These are phyloP conservation scores for Zygogramma bicolorata DNA, from an alignment of 2,888 invertebrate species.

Conservation along the genomic window DNA sequence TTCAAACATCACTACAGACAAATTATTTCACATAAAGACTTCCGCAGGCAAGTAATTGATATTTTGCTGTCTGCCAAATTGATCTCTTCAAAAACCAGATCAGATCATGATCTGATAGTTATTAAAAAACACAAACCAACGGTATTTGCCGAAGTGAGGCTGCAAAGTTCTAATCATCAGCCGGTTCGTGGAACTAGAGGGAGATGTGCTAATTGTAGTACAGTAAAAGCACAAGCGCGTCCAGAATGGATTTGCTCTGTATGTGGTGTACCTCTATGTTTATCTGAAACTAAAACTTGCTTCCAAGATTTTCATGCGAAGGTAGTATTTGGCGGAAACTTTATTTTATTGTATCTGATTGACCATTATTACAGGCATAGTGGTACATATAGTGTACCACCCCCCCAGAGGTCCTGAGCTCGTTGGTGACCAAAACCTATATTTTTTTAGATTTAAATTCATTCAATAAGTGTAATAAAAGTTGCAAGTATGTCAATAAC, in stretches of 20 bases:
- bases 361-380: no score
- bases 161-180: conserved; percentile 15
- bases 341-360: no score
- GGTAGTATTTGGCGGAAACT: neutral
- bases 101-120: no score
- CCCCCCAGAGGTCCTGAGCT: no score
- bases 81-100: no score
- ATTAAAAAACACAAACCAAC: conserved; percentile 18
- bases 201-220: conserved; percentile 10
- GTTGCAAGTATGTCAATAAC: neutral
- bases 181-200: conserved; percentile 6
- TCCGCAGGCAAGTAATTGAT: conserved; percentile 37
- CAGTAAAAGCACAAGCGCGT: neutral
- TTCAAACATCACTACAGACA: neutral
- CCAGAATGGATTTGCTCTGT: conserved; percentile 9
- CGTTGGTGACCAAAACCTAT: neutral
- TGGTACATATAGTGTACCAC: no score
- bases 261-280: conserved; percentile 10
- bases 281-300: conserved; percentile 5
- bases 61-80: conserved; percentile 27
- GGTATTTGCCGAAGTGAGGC: conserved; percentile 10
- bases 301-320: conserved; percentile 6
- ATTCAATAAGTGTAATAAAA: neutral
- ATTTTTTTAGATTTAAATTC: neutral
- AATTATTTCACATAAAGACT: conserved; percentile 33